Evolutionary conservation across 2,888 invertebrate genomes (phyloP).

Genomic region (Chironomus tentans): DNA sequence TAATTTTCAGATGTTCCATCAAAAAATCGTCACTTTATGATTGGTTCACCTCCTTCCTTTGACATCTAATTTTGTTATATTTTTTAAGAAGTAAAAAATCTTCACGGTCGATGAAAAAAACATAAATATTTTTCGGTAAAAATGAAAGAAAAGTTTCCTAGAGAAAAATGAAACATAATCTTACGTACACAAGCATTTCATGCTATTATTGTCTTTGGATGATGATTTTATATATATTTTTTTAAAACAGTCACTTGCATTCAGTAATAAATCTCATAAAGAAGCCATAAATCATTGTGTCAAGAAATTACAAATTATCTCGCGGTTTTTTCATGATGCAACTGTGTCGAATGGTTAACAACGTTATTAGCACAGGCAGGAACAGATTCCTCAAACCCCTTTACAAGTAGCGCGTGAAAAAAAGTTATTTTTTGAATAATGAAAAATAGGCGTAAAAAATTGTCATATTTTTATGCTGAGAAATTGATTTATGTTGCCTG

Average conservation of each 20-base stretch:
- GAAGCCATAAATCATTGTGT: not conserved
- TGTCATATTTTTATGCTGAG: not conserved
- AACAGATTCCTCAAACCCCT: not conserved
- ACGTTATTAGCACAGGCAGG: not conserved
- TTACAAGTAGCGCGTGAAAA: not conserved
- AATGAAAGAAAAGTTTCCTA: no score
- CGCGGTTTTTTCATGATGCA: conserved; percentile 5
- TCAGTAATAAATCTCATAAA: not conserved
- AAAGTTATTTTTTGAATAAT: not conserved
- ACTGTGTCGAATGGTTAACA: conserved; percentile 3
- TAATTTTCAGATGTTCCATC: not conserved
- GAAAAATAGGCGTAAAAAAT: conserved; percentile 2
- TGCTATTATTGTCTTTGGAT: no score
- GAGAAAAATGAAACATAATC: no score
- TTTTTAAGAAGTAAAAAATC: no score
- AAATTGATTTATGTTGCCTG: not conserved
- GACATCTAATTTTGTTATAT: no score
- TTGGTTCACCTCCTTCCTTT: not conserved
- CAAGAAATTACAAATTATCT: not conserved
- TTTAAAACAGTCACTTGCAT: no score
- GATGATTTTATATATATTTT: no score
- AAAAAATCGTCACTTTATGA: not conserved
- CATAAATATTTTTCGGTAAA: not conserved
- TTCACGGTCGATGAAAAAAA: not conserved
- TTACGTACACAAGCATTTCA: no score